Conservation (phyloP, 2,888 invertebrate species). For the Cotesia congregata region DNA sequence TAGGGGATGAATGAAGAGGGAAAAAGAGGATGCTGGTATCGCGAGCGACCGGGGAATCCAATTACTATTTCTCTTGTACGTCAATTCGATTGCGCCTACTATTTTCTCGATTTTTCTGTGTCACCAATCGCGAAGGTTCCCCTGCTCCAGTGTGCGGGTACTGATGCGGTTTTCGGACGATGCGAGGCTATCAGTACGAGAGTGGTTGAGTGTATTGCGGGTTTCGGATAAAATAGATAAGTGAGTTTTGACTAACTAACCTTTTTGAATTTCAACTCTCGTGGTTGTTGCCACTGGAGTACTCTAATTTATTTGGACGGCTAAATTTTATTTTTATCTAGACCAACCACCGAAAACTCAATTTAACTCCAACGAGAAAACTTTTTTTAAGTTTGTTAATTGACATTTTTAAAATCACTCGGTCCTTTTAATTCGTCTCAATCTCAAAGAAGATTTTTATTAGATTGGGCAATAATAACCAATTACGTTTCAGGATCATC, state of each 20-base stretch:
- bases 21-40: constrained; percentile 23
- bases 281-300: not conserved
- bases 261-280: constrained; percentile 1
- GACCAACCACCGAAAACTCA: not conserved
- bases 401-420: too few species aligned
- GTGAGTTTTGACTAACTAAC: constrained; percentile 16
- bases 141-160: not conserved
- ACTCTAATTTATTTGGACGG: constrained; percentile 1
- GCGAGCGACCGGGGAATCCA: constrained; percentile 49
- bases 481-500: too few species aligned
- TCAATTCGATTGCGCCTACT: constrained; percentile 41
- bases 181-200: not conserved
- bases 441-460: too few species aligned
- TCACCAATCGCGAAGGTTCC: constrained; percentile 11
- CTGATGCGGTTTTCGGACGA: not conserved
- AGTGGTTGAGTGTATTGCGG: not conserved
- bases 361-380: not conserved
- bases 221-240: constrained; percentile 2
- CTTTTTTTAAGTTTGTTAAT: too few species aligned
- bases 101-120: constrained; percentile 24
- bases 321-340: not conserved
- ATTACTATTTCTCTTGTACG: constrained; percentile 53
- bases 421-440: too few species aligned
- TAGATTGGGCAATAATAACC: too few species aligned
- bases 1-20: constrained; percentile 1